Conservation (phyloP, 2,797 vertebrate genomes). For the Microcaecilia unicolor region DNA sequence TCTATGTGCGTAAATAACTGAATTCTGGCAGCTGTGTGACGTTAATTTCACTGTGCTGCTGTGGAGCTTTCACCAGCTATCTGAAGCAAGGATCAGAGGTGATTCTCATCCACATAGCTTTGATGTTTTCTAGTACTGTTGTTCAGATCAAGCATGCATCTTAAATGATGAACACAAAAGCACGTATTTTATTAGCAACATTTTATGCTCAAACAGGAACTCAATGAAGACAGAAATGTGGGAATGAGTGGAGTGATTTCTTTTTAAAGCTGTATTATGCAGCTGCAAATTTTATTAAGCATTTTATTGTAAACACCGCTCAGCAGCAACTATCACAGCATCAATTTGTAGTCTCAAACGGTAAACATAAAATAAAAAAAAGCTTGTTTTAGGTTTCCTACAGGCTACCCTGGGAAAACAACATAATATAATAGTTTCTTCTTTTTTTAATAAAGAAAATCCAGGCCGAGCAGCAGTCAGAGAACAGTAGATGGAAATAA, state of each 20-base stretch:
- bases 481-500: no score
- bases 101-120: constrained; percentile 15
- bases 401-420: no score
- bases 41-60: constrained; percentile 10
- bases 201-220: background rate
- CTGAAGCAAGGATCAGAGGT: constrained; percentile 36
- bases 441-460: no score
- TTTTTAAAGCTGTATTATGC: background rate
- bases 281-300: background rate
- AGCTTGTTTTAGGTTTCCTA: no score
- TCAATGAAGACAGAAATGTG: background rate
- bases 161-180: background rate
- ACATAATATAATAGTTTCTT: no score
- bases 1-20: constrained; percentile 13
- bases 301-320: background rate
- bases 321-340: background rate
- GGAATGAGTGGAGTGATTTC: background rate
- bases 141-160: constrained; percentile 7
- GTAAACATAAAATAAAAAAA: no score
- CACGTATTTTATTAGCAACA: background rate
- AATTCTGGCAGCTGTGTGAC: constrained; percentile 9
- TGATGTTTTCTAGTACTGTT: constrained; percentile 22
- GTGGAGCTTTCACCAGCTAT: constrained; percentile 12
- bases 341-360: background rate
- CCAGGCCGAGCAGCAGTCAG: no score